Evolutionary conservation across 2,113 vertebrate genomes (phyloP).

Genomic region (Lepisosteus osseus): DNA sequence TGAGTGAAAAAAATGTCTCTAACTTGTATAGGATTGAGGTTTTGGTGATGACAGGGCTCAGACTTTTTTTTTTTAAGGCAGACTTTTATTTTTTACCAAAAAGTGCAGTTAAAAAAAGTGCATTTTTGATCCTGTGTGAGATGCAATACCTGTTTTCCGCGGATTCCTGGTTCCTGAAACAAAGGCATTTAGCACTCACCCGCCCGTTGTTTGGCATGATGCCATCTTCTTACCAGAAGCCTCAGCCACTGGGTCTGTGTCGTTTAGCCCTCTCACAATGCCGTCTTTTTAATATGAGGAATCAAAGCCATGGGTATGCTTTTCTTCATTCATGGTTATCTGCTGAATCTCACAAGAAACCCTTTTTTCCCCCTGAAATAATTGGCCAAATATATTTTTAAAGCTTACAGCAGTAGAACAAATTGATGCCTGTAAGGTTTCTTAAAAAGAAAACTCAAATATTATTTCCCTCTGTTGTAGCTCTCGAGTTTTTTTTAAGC

Average conservation of each 20-base stretch:
- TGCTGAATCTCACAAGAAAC: neutral
- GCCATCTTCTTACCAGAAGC: slow-evolving; percentile 60
- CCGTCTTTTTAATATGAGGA: slow-evolving; percentile 20
- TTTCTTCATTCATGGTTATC: slow-evolving; percentile 7
- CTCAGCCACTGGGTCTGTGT: slow-evolving; percentile 29
- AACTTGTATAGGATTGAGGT: too few relatives aligned
- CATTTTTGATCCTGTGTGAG: neutral
- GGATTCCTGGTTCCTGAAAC: slow-evolving; percentile 57
- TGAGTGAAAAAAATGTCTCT: too few relatives aligned
- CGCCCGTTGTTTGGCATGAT: slow-evolving; percentile 66
- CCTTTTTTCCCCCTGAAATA: slow-evolving; percentile 7
- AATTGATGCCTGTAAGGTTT: slow-evolving; percentile 3
- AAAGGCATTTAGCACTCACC: slow-evolving; percentile 70
- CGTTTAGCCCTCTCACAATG: slow-evolving; percentile 34
- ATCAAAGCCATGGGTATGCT: neutral
- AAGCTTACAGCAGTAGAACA: slow-evolving; percentile 2
- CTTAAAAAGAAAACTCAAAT: neutral
- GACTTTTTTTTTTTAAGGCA: neutral
- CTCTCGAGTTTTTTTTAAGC: neutral
- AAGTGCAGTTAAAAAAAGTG: neutral
- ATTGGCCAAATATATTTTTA: slow-evolving; percentile 18
- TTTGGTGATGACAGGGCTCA: too few relatives aligned
- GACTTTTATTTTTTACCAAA: neutral
- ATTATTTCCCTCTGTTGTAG: slow-evolving; percentile 3
- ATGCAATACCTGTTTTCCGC: slow-evolving; percentile 33